phyloP scores from a whole-genome alignment of 2,797 vertebrate genomes.

The Limosa lapponica region DNA sequence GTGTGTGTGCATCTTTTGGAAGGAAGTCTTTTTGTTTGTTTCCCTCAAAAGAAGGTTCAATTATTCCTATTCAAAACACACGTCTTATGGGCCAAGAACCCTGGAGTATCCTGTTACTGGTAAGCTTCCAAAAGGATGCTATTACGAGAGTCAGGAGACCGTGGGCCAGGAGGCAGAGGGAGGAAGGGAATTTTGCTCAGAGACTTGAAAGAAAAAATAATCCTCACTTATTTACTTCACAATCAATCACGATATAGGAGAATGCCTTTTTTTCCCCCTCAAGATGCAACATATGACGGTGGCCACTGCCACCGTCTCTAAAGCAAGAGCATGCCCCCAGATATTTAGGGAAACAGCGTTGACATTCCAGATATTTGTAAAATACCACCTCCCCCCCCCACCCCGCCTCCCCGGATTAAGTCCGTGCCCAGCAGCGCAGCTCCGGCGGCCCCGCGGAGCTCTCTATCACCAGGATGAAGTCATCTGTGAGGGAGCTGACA shows the following conservation, averaged over 20 bases:
- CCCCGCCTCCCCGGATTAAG: not conserved
- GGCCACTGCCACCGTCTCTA: not conserved
- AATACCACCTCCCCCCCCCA: not conserved
- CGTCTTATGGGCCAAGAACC: not conserved
- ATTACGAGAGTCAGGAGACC: not conserved
- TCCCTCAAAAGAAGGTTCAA: not conserved
- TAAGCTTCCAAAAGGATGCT: constrained; percentile 34
- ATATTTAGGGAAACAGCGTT: not conserved
- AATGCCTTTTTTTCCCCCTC: not conserved
- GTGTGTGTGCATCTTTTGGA: not conserved
- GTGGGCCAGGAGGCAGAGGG: not conserved
- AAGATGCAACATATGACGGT: not conserved
- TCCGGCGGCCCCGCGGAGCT: not conserved
- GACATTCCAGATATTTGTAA: constrained; percentile 46
- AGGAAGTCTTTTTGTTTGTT: not conserved
- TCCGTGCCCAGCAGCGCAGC: not conserved
- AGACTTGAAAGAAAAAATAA: not conserved
- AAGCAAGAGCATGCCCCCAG: not conserved
- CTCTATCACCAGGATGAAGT: constrained; percentile 62
- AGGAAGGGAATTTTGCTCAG: not conserved
- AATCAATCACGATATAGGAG: not conserved
- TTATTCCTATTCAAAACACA: constrained; percentile 26
- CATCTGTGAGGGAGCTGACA: constrained; percentile 55
- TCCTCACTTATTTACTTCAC: not conserved
- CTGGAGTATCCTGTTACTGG: not conserved